These are phyloP conservation scores for Pecten maximus DNA, from an alignment of 2,888 invertebrate species.

Conservation along the genomic window DNA sequence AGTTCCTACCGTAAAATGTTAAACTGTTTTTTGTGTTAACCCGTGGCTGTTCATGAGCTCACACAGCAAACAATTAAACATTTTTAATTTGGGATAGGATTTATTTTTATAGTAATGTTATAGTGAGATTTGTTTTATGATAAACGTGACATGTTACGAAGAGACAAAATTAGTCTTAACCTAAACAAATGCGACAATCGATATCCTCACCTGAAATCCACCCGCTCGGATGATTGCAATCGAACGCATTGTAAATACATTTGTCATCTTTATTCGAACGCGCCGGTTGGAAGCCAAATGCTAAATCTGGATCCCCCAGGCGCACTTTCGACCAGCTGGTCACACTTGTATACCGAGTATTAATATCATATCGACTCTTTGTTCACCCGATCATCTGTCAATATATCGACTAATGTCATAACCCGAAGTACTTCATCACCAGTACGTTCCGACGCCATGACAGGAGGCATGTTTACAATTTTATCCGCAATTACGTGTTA, in stretches of 20 bases:
- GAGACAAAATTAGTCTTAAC: not conserved
- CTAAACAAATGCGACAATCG: not conserved
- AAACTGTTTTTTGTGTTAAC: too few relatives aligned
- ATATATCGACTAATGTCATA: not conserved
- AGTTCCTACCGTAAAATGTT: too few relatives aligned
- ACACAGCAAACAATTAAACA: too few relatives aligned
- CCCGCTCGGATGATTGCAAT: not conserved
- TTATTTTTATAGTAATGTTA: too few relatives aligned
- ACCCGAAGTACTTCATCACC: not conserved
- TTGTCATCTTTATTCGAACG: slow-evolving; percentile 10
- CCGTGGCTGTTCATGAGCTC: too few relatives aligned
- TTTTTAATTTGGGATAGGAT: too few relatives aligned
- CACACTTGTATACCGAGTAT: not conserved
- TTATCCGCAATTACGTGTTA: not conserved
- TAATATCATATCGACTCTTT: not conserved
- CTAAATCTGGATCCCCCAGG: not conserved
- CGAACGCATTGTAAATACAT: not conserved
- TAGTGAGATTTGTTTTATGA: too few relatives aligned
- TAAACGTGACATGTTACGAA: not conserved
- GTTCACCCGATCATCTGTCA: not conserved
- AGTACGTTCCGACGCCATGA: not conserved
- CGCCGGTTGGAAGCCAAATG: not conserved
- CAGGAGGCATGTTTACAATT: not conserved
- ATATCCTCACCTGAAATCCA: not conserved
- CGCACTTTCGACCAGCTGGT: not conserved